Conservation (phyloP, 2,113 vertebrate species). For the Menidia beryllina region DNA sequence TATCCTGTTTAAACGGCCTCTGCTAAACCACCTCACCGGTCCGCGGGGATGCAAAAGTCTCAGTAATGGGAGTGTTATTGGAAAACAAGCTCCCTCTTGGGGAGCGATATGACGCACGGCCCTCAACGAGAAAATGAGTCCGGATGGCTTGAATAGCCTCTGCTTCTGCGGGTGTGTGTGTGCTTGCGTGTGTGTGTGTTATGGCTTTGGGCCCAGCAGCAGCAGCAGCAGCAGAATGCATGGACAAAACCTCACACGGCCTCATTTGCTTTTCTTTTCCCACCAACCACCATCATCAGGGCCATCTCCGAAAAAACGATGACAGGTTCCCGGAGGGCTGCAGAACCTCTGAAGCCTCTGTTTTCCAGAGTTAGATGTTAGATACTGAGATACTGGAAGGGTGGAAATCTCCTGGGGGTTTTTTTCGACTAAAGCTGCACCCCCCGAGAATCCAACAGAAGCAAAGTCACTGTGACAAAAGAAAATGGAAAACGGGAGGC, state of each 20-base stretch:
- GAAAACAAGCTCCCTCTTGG: conserved; percentile 38
- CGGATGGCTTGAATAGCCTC: conserved; percentile 25
- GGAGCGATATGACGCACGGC: conserved; percentile 20
- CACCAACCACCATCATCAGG: background rate
- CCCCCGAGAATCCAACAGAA: background rate
- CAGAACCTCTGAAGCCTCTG: too few relatives aligned
- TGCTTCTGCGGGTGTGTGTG: background rate
- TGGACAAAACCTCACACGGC: conserved; percentile 20
- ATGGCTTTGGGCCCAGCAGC: conserved; percentile 28
- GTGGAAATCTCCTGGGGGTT: conserved; percentile 2
- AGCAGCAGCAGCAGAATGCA: conserved; percentile 27
- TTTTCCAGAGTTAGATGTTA: conserved; percentile 2
- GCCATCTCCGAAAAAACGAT: background rate
- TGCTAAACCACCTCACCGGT: background rate
- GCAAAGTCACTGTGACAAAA: background rate
- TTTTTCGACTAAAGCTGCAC: conserved; percentile 6
- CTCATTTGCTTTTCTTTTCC: conserved; percentile 7
- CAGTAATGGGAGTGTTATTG: conserved; percentile 40
- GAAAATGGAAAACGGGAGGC: background rate
- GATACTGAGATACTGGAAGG: background rate
- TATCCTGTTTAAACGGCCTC: background rate
- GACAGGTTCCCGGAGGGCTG: background rate
- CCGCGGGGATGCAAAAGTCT: conserved; percentile 39
- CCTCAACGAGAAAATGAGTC: conserved; percentile 21
- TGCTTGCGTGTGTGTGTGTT: conserved; percentile 21